Conservation (phyloP, 2,797 vertebrate genomes). For the Spondyliosoma cantharus region DNA sequence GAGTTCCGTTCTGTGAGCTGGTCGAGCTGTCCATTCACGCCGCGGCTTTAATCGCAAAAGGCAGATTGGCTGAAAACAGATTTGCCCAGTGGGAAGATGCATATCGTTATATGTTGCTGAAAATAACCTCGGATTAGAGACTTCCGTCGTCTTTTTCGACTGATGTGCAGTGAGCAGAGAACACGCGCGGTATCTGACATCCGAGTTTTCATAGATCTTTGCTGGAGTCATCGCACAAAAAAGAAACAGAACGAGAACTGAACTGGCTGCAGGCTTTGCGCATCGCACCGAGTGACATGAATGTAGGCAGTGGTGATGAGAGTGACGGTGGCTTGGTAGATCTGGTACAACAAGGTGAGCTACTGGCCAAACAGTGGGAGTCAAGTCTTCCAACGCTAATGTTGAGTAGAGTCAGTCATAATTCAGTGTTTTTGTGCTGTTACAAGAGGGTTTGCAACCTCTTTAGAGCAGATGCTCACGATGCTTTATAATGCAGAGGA, state of each 20-base stretch:
- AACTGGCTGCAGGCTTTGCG: neutral
- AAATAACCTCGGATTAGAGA: neutral
- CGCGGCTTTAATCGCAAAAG: too few relatives aligned
- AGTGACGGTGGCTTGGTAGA: neutral
- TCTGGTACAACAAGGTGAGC: neutral
- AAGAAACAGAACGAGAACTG: neutral
- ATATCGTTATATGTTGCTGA: neutral
- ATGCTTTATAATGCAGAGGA: neutral
- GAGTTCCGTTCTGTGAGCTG: too few relatives aligned
- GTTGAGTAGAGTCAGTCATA: neutral
- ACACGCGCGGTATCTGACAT: neutral
- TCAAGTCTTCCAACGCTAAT: neutral
- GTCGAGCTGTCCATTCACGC: too few relatives aligned
- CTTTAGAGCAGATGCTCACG: neutral
- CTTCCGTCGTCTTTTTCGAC: neutral
- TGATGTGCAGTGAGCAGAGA: neutral
- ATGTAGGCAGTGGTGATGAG: neutral
- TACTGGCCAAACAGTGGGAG: neutral
- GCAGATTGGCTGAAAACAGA: too few relatives aligned
- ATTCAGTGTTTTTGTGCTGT: neutral
- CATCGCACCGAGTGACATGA: neutral
- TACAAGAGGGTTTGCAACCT: neutral
- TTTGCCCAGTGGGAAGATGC: too few relatives aligned
- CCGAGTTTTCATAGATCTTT: neutral
- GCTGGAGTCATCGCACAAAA: neutral